These are phyloP conservation scores for Drosophila biarmipes DNA, from an alignment of 1,140 invertebrate genomes.

Conservation along the genomic window DNA sequence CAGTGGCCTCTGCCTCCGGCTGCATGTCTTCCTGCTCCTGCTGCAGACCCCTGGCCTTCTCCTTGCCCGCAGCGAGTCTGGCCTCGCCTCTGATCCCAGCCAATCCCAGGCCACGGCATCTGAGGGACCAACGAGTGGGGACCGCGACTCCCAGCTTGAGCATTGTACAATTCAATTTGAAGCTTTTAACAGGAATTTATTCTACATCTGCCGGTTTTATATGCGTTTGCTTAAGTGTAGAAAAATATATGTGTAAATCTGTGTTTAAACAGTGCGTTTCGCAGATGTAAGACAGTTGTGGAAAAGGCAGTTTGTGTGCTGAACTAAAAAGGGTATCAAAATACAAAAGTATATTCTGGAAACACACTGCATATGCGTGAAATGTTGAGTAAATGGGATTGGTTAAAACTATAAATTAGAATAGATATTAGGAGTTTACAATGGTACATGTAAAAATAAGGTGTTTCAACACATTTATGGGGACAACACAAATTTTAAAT, in stretches of 20 bases:
- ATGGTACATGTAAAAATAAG: not conserved
- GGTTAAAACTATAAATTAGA: conserved; percentile 43
- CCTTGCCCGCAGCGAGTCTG: conserved; percentile 1
- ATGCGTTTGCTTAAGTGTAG: conserved; percentile 27
- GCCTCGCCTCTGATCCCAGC: conserved; percentile 11
- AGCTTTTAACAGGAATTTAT: conserved; percentile 72
- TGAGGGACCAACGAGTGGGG: conserved; percentile 86
- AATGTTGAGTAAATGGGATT: conserved; percentile 63
- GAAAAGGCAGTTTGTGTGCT: conserved; percentile 33
- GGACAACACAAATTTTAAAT: not conserved
- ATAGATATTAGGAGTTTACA: conserved; percentile 1
- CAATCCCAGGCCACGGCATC: conserved; percentile 7
- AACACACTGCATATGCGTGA: conserved; percentile 14
- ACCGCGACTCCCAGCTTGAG: conserved; percentile 20
- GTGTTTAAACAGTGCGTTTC: conserved; percentile 27
- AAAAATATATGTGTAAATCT: conserved; percentile 38
- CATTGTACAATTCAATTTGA: conserved; percentile 33
- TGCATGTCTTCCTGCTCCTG: not conserved
- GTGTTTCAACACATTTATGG: not conserved
- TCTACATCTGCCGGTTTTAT: conserved; percentile 51
- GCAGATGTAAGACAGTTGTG: conserved; percentile 26
- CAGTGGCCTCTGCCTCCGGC: not conserved
- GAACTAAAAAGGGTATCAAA: not conserved
- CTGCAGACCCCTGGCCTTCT: not conserved
- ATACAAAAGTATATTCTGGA: not conserved